Evolutionary conservation across 2,888 invertebrate genomes (phyloP), one percentile per base, ranked within the genome.

Genomic region (Lepetodrilus schrolli): DNA sequence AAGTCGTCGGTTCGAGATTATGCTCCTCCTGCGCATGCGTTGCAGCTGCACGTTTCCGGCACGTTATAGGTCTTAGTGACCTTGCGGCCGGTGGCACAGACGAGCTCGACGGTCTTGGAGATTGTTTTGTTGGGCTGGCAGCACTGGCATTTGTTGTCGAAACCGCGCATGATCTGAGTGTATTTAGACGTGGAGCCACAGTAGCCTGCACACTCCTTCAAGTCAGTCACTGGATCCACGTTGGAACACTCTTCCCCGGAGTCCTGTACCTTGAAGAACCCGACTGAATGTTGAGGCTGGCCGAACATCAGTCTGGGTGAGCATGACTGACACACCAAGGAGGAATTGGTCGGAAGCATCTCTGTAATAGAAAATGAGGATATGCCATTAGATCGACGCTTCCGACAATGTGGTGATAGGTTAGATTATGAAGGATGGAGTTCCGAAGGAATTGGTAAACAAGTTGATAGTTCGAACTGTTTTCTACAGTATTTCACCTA

Each of bases 151-250:
- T 78, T 80, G 75, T 82, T 83, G 58, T 78, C 66, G 76, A 81
- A 82, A 17, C 83, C 82, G 4, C 74, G 72, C 83, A 85, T 79
- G 23, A 84, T 34, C 13, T 80, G 72, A 23, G 78, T 80, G 75
- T 82, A 84, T n/a, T 74, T 79, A 3, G 83, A 79, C n/a, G 70
- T 69, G 0, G 86, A 85, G 17, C 75, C 80, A 69, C 86, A 87
- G 74, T 79, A 81, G 4, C 87, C 86, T n/a, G 83, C 78, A 70
- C 87, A 87, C 68, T 85, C 82, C 51, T 70, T 80, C 20, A 87
- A 79, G 58, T 85, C 85, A 8, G 73, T 66, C 13, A 87, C 74
- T 4, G 82, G 80, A n/a, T 79, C 77, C 4, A 69, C 68, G 69
- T 87, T 87, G 73, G 80, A 58, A 74, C 87, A 87, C 4, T 75